These are phyloP conservation scores for Cyprinodon tularosa DNA, from an alignment of 2,113 vertebrate genomes.

Conservation along the genomic window DNA sequence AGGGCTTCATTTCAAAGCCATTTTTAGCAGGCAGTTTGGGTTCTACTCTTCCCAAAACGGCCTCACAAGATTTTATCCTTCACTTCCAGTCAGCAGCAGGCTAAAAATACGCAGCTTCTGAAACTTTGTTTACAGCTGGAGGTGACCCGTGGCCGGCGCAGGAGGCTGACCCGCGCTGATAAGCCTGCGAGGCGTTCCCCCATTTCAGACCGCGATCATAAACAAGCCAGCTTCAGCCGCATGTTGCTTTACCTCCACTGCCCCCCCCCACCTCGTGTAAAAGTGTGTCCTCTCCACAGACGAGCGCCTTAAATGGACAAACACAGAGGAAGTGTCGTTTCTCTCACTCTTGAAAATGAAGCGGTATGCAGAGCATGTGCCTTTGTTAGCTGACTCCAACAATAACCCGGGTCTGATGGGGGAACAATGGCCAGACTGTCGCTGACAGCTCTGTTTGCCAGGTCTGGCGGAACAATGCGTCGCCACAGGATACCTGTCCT, in stretches of 20 bases:
- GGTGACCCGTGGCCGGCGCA: constrained; percentile 24
- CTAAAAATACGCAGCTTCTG: constrained; percentile 44
- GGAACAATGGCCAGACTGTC: constrained; percentile 46
- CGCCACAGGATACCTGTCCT: constrained; percentile 55
- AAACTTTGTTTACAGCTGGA: constrained; percentile 54
- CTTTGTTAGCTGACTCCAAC: constrained; percentile 41
- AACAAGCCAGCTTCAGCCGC: constrained; percentile 31
- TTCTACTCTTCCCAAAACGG: constrained; percentile 1
- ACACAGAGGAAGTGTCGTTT: constrained; percentile 34
- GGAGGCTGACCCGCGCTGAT: constrained; percentile 48
- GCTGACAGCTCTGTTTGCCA: constrained; percentile 33
- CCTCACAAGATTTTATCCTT: constrained; percentile 37
- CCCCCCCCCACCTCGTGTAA: neutral
- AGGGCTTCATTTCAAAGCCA: neutral
- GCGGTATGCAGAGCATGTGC: constrained; percentile 64
- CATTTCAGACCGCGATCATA: constrained; percentile 10
- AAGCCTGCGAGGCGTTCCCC: constrained; percentile 47
- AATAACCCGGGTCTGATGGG: constrained; percentile 28
- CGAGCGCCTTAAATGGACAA: constrained; percentile 50
- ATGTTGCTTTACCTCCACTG: neutral
- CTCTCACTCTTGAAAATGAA: constrained; percentile 27
- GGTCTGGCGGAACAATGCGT: constrained; percentile 45
- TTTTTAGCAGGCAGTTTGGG: neutral
- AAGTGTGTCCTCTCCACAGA: neutral
- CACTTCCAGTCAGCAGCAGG: constrained; percentile 33